Evolutionary conservation across 2,797 vertebrate species (phyloP).

Genomic region (Notolepis coatsorum): DNA sequence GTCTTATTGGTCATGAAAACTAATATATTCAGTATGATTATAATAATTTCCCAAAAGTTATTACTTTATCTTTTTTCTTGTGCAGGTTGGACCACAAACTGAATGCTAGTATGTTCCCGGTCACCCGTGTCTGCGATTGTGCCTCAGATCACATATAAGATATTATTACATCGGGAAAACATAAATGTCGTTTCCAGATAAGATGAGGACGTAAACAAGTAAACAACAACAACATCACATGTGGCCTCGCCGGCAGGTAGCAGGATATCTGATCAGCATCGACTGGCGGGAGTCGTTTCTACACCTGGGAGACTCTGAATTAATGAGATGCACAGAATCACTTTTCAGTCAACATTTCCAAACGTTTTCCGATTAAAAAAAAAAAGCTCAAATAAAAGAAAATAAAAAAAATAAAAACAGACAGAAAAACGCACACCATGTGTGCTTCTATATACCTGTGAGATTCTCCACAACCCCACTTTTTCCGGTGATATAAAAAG

Average conservation of each 20-base stretch:
- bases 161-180: slow-evolving; percentile 52
- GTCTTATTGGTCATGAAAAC: slow-evolving; percentile 47
- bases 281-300: too few species aligned
- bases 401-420: too few species aligned
- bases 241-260: slow-evolving; percentile 55
- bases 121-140: slow-evolving; percentile 31
- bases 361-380: slow-evolving; percentile 39
- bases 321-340: background rate
- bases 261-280: slow-evolving; percentile 51
- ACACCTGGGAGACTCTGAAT: too few species aligned
- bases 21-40: slow-evolving; percentile 46
- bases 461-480: slow-evolving; percentile 11
- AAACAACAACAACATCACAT: slow-evolving; percentile 19
- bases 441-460: slow-evolving; percentile 33
- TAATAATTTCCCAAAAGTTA: slow-evolving; percentile 41
- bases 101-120: slow-evolving; percentile 45
- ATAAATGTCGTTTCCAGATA: slow-evolving; percentile 33
- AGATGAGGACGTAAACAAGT: slow-evolving; percentile 4
- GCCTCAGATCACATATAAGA: slow-evolving; percentile 40
- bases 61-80: slow-evolving; percentile 43
- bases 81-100: slow-evolving; percentile 44
- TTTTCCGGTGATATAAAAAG: slow-evolving; percentile 35
- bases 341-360: background rate
- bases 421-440: slow-evolving; percentile 33
- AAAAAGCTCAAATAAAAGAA: background rate